Conservation (phyloP, 2,888 invertebrate species). For the Amblyjoppa fuscipennis region DNA sequence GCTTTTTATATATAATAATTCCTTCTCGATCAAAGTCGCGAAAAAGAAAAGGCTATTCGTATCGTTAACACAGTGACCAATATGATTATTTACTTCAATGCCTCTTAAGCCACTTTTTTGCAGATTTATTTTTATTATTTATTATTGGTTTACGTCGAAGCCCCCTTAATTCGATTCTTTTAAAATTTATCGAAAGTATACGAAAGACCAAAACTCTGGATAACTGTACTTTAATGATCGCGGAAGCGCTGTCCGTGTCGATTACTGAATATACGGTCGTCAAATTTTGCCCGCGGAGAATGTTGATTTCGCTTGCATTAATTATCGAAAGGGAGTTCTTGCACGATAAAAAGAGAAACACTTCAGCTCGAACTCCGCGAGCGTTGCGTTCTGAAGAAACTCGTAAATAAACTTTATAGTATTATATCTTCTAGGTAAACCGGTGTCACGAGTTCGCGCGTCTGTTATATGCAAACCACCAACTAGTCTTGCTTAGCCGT, state of each 20-base stretch:
- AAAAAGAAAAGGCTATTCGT: no score
- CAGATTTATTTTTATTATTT: not conserved
- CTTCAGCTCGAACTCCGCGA: conserved; percentile 21
- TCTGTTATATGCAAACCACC: conserved; percentile 20
- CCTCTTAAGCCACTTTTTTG: not conserved
- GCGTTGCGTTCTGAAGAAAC: conserved; percentile 6
- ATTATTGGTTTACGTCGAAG: no score
- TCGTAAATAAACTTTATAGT: conserved; percentile 51
- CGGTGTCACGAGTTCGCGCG: conserved; percentile 46
- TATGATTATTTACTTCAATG: not conserved
- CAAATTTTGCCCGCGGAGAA: conserved; percentile 24
- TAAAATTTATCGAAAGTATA: not conserved
- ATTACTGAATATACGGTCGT: not conserved
- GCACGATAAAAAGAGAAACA: conserved; percentile 16
- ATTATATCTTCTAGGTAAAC: conserved; percentile 56
- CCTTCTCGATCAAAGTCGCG: not conserved
- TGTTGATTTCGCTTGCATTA: conserved; percentile 46
- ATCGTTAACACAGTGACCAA: not conserved
- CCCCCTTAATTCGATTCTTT: no score
- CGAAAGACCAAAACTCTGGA: not conserved
- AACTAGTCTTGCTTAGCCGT: not conserved
- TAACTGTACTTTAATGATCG: not conserved
- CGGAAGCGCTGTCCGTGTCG: conserved; percentile 2
- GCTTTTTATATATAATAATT: not conserved
- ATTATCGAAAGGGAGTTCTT: conserved; percentile 50